These are phyloP conservation scores for Notamacropus eugenii DNA, from an alignment of 2,797 vertebrate species.

Conservation along the genomic window DNA sequence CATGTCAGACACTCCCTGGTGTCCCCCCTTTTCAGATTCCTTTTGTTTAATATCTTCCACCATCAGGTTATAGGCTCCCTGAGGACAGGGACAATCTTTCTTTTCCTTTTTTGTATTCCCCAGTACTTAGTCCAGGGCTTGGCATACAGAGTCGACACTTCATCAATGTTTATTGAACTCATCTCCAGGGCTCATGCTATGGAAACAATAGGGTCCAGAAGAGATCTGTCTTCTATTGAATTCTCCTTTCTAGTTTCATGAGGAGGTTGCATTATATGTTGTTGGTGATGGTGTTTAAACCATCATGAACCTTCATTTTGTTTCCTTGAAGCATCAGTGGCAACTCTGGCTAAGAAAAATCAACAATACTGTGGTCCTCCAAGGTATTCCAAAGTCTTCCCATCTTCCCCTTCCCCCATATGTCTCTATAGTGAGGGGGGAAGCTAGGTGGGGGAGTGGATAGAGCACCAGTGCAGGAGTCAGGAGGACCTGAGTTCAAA, in stretches of 20 bases:
- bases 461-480: no score
- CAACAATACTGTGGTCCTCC: conserved; percentile 26
- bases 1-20: no score
- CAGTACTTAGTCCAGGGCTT: neutral
- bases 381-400: conserved; percentile 43
- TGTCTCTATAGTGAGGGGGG: neutral
- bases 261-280: conserved; percentile 67
- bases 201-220: conserved; percentile 64
- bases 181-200: conserved; percentile 56
- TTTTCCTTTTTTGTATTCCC: neutral
- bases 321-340: conserved; percentile 74
- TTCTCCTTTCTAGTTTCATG: conserved; percentile 68
- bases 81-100: neutral
- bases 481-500: no score
- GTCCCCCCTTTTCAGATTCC: no score
- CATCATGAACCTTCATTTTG: conserved; percentile 71
- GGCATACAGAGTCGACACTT: neutral
- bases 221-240: conserved; percentile 68
- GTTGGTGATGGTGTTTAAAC: conserved; percentile 66
- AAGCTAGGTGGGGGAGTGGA: no score
- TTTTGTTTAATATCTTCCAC: neutral
- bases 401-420: conserved; percentile 16
- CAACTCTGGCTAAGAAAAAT: conserved; percentile 72
- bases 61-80: neutral
- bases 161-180: neutral